phyloP scores from a whole-genome alignment of 2,888 invertebrate species.

The Drepana falcataria region DNA sequence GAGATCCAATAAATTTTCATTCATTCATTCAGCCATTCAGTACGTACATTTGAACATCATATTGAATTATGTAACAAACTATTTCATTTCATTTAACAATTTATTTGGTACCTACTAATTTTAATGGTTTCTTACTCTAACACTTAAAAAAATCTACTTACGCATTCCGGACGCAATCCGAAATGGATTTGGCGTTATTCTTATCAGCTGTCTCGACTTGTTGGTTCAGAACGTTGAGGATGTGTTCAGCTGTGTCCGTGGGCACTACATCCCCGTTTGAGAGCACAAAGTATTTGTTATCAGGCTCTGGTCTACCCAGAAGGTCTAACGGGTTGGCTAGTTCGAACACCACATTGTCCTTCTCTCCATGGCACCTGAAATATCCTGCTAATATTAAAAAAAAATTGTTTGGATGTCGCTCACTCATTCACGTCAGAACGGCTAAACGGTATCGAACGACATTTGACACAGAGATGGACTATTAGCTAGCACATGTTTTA shows the following conservation, averaged over 20 bases:
- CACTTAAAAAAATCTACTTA: slow-evolving; percentile 25
- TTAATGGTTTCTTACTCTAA: too few species aligned
- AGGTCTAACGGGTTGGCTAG: slow-evolving; percentile 68
- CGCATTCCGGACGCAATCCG: slow-evolving; percentile 39
- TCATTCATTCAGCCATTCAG: too few species aligned
- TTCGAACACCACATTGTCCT: slow-evolving; percentile 79
- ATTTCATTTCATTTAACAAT: too few species aligned
- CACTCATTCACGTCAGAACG: too few species aligned
- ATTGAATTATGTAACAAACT: too few species aligned
- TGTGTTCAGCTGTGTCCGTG: slow-evolving; percentile 28
- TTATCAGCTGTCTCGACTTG: slow-evolving; percentile 48
- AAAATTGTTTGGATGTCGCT: background rate
- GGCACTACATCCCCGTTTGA: slow-evolving; percentile 54
- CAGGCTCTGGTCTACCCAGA: slow-evolving; percentile 47
- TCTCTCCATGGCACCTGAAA: slow-evolving; percentile 83
- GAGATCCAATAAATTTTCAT: too few species aligned
- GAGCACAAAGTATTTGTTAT: slow-evolving; percentile 42
- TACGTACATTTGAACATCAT: too few species aligned
- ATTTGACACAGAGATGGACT: too few species aligned
- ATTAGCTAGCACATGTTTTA: too few species aligned
- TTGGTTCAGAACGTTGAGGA: slow-evolving; percentile 37
- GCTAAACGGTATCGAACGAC: too few species aligned
- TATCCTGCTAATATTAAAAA: background rate
- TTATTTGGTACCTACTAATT: too few species aligned
- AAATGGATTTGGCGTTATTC: slow-evolving; percentile 41